Evolutionary conservation across 1,140 invertebrate genomes (phyloP), one percentile per base, ranked within the genome.

Genomic region (Sitophilus oryzae): DNA sequence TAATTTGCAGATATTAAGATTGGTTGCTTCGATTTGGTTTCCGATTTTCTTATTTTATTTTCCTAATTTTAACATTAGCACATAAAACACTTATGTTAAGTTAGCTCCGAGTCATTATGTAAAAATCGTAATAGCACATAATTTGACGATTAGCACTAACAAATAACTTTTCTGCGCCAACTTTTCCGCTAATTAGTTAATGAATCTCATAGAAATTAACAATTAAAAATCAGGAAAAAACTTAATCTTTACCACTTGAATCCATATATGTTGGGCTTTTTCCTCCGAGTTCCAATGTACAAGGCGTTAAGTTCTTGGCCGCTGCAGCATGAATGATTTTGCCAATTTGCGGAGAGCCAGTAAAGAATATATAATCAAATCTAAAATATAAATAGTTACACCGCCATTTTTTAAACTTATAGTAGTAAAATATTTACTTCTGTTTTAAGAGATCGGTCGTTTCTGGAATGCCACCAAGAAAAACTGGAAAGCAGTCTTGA

Each of bases 291-390:
- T 99, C 96, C 53, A 99, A 74, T 0, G 93, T 95, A 2, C 88
- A 84, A 14, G 96, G 96, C 0, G 96, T 99, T 11, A 99, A 76
- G 74, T 89, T 71, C 70, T 96, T 89, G 61, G 88, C 88, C 0
- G 96, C 92, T 8, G 94, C 93, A 52, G 82, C 79, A 68, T 93
- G 86, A 1, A 99, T 79, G 54, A 97, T 88, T 74, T 83, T 88
- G n/a, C 91, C 95, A 18, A 98, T 87, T 41, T 70, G 69, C 0
- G 87, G 82, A 30, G 89, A 92, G 0, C 96, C 96, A 1, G 96
- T 99, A 70, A 91, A 99, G 75, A 99, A 95, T 59, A 99, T 98
- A 68, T 96, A 92, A 76, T 99, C 96, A 70, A 96, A 99, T 65
- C 82, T 56, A 44, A 22, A 49, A 42, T 36, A 35, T 20, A 44